A percentile compares a stretch with the other conserved stretches of the same genome.
These are phyloP conservation scores for Propithecus perrieri DNA, from an alignment of 2,797 vertebrate genomes.

Conservation along the genomic window DNA sequence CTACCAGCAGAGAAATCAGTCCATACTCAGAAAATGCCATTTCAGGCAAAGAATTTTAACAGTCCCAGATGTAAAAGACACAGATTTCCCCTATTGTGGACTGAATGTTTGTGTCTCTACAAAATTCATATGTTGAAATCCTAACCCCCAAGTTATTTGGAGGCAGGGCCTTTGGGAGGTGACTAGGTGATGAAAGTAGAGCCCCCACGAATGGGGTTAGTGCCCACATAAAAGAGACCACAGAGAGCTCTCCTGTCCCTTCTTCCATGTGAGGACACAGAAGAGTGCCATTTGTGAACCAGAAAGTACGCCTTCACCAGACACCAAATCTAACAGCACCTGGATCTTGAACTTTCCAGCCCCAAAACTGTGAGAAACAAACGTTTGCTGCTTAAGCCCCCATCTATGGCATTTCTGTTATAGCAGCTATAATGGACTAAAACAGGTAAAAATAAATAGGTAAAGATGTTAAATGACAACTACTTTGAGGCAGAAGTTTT, in stretches of 20 bases:
- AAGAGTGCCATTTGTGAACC: not conserved
- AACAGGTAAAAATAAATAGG: not conserved
- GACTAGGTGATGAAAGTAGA: not conserved
- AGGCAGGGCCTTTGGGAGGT: not conserved
- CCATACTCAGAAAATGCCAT: not conserved
- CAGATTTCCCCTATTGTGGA: not conserved
- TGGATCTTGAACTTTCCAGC: not conserved
- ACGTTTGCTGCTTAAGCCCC: not conserved
- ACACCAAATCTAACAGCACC: not conserved
- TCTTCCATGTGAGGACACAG: not conserved
- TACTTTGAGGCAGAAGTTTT: conserved; percentile 3
- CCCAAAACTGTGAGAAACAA: not conserved
- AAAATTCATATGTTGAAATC: not conserved
- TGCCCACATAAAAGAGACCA: not conserved
- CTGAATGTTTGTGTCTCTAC: not conserved
- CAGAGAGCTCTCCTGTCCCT: not conserved
- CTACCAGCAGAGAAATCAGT: not conserved
- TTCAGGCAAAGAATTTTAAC: not conserved
- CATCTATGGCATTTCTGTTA: not conserved
- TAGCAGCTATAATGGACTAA: not conserved
- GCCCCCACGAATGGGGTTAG: not conserved
- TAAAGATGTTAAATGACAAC: not conserved
- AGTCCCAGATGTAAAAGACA: not conserved
- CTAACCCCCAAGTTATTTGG: not conserved
- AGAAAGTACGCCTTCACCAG: not conserved